Base-by-base conservation (phyloP, 2,113 vertebrate genomes). In the Struthio camelus region DNA sequence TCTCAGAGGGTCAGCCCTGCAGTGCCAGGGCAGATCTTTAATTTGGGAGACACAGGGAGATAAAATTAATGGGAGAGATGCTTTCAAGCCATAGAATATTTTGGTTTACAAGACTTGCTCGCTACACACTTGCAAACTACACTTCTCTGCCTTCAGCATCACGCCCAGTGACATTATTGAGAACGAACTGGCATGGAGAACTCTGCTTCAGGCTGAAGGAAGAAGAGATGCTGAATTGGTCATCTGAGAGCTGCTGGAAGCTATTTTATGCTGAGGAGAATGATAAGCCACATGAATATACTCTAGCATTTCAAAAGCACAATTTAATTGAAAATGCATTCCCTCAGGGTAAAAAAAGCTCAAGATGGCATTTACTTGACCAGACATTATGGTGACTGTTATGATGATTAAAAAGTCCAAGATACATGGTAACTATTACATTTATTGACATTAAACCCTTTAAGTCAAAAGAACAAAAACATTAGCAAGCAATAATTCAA, bases 291-390 rank as follows among this genome's bases (percentile, higher is more conserved):
- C 67, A 62, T 85, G 85, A 82, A 91, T 82, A 79, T 7, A 61
- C 54, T 46, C 24, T 36, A 93, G 36, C 17, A 59, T 85, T 94
- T 91, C 69, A 53, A 94, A 96, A 80, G 30, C 12, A 70, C 24
- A 36, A 50, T 62, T 87, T 92, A 89, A 92, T 66, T 70, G 70
- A 94, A 94, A 94, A 80, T 27, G 3, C 19, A 82, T 95, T 82
- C 17, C 87, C n/a, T 66, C 5, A 2, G 16, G 91, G 54, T 3
- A 1, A 58, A 79, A 73, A 75, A 78, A 34, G 22, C 73, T 89
- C 66, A 82, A n/a, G 84, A 87, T 27, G n/a, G 66, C 27, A 64
- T 95, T 97, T 97, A 90, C 54, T 95, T 96, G 93, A 93, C 71
- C 71, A 78, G 75, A 91, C 65, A 77, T 76, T 71, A 56, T 71